Percentiles rank a stretch among this genome's conserved stretches.
Conservation (phyloP, 2,888 invertebrate genomes). For the Pyralis farinalis region DNA sequence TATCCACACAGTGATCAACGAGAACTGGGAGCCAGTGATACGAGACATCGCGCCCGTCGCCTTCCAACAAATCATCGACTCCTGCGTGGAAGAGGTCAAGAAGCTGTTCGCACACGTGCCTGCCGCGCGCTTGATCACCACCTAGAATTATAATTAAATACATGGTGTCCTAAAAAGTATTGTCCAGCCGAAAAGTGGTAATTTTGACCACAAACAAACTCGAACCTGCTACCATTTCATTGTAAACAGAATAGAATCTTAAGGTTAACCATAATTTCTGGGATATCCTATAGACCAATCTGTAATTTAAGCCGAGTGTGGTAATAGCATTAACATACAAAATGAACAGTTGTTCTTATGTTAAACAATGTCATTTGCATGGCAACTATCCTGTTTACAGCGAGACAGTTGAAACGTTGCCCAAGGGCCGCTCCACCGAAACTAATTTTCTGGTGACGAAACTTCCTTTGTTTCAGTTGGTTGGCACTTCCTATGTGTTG, state of each 20-base stretch:
- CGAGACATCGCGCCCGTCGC: constrained; percentile 68
- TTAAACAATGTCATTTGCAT: constrained; percentile 2
- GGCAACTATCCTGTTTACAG: constrained; percentile 1
- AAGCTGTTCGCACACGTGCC: constrained; percentile 68
- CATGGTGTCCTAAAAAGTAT: too few species aligned
- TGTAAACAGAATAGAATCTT: too few species aligned
- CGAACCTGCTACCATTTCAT: too few species aligned
- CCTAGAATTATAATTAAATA: constrained; percentile 8
- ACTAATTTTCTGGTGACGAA: constrained; percentile 1
- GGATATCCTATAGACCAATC: too few species aligned
- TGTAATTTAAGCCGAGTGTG: background rate
- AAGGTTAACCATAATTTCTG: too few species aligned
- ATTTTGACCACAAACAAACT: too few species aligned
- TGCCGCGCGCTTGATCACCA: constrained; percentile 39
- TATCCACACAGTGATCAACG: constrained; percentile 63
- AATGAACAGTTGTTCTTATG: background rate
- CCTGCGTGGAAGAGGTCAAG: constrained; percentile 65
- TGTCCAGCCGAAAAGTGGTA: too few species aligned
- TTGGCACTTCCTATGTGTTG: constrained; percentile 1
- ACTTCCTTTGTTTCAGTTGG: constrained; percentile 8
- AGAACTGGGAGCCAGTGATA: constrained; percentile 73
- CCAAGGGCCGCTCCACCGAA: constrained; percentile 1
- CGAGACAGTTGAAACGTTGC: background rate
- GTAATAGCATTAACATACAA: constrained; percentile 1
- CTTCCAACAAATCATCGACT: constrained; percentile 66